Base-by-base conservation (phyloP, 2,113 vertebrate genomes). In the Nycticorax nycticorax region DNA sequence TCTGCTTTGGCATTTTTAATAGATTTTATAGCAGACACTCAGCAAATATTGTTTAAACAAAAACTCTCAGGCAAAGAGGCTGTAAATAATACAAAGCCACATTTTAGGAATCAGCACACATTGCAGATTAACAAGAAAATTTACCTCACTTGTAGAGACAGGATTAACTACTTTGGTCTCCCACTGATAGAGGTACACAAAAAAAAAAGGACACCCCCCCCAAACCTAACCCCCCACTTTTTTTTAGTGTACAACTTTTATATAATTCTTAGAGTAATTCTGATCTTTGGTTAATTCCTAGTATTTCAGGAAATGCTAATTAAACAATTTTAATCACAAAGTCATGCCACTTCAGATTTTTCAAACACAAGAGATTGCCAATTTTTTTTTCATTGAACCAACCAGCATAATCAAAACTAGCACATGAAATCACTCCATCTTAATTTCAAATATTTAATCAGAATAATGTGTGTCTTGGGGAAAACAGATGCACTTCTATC, bases 361-460 rank as follows among this genome's bases (percentile, higher is more conserved):
- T 76, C 41, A 94, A 94, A 83, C 9, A 33, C 9, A 47, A 90
- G n/a, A 88, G 62, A n/a, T 20, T 74, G 55, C 3, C 37, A 52
- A 12, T 27, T 64, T 60, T 55, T 43, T 88, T 86, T 62, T 55
- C 14, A 52, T 74, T 71, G 77, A 95, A 76, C 56, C 13, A 59
- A 83, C 62, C 14, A 62, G 35, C 57, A 59, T 91, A 91, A 92
- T 96, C 79, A 92, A 93, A 94, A 77, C 17, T 53, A 96, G 48
- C 69, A 72, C 14, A 74, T 19, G 55, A 75, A 79, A 93, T 91
- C 87, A 93, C 52, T 96, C 73, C 39, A 92, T 87, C 74, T 88
- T 94, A 93, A 94, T 95, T 97, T 95, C 60, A 96, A 85, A 85
- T 81, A 93, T 92, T 96, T 96, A 93, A 97, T 96, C 91, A 96